phyloP scores from a whole-genome alignment of 2,797 vertebrate species.

The Sebastes minor region DNA sequence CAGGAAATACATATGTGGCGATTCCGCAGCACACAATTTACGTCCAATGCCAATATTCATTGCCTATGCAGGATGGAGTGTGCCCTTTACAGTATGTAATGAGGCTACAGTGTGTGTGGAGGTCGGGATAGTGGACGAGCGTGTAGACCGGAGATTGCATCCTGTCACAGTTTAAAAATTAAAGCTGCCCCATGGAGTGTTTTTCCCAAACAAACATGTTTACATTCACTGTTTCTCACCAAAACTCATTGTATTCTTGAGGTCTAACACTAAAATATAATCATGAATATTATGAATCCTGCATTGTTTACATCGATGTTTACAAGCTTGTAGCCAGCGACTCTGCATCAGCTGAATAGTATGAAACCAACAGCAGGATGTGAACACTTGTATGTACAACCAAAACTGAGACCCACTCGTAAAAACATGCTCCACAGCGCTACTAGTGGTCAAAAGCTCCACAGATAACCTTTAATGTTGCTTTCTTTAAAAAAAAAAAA shows the following conservation, averaged over 20 bases:
- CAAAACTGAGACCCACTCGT: not conserved
- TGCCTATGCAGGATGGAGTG: not conserved
- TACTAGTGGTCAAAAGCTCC: not conserved
- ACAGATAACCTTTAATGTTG: not conserved
- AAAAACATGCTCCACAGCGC: not conserved
- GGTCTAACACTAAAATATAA: not conserved
- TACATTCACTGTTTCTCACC: not conserved
- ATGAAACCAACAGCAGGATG: not conserved
- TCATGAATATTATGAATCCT: not conserved
- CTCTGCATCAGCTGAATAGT: not conserved
- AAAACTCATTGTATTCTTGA: not conserved
- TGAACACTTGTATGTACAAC: not conserved
- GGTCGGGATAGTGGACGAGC: not conserved
- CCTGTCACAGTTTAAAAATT: not conserved
- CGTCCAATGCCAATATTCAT: not conserved
- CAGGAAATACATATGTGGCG: not conserved
- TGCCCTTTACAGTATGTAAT: conserved; percentile 6
- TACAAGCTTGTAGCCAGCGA: not conserved
- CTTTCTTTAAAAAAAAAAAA: not conserved
- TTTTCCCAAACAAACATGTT: not conserved
- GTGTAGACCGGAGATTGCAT: not conserved
- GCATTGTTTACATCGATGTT: not conserved
- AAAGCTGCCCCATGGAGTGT: not conserved
- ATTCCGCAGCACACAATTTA: not conserved
- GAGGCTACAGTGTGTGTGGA: not conserved